Base-by-base conservation (phyloP, 2,888 invertebrate species). In the Zygogramma bicolorata region DNA sequence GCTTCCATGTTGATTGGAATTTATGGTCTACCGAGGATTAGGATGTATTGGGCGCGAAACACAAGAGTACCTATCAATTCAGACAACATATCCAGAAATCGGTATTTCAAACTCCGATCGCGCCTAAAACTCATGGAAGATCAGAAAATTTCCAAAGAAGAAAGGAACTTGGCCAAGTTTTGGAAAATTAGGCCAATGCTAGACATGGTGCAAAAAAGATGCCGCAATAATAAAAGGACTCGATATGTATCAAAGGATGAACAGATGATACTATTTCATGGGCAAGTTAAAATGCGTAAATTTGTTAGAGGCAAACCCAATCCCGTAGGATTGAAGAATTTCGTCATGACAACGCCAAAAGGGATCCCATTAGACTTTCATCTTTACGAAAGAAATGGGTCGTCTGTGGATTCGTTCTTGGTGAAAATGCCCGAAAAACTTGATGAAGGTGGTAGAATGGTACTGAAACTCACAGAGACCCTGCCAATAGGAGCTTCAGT, bases 241-340 rank as follows among this genome's bases (percentile, higher is more conserved):
- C 38, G n/a, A 40, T 61, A 73, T 20, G 65, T 46, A 46, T 59
- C 60, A 15, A 34, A 34, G 18, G 78, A 80, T 46, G 42, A 46
- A 70, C 79, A 81, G 63, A 82, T 81, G 70, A 78, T 82, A 59
- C 77, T 79, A 15, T 81, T 79, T 74, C 75, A 74, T 38, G 80
- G 78, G 57, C 40, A 79, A 71, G 71, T 68, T 66, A 20, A 53
- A 73, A 75, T 74, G 71, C 65, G 71, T 63, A 74, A 78, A 68
- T 75, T 70, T 61, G 62, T 76, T 15, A 59, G 73, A 58, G 71
- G 71, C 27, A 79, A 77, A 42, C 77, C 75, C 22, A 73, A 76
- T 65, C 80, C 80, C 13, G 77, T 76, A 70, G 76, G n/a, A n/a
- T n/a, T n/a, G n/a, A n/a, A n/a, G n/a, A n/a, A n/a, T n/a, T n/a